Percentiles rank a stretch among this genome's conserved stretches.
Conservation (phyloP, 2,113 vertebrate genomes). For the Esox niger region DNA sequence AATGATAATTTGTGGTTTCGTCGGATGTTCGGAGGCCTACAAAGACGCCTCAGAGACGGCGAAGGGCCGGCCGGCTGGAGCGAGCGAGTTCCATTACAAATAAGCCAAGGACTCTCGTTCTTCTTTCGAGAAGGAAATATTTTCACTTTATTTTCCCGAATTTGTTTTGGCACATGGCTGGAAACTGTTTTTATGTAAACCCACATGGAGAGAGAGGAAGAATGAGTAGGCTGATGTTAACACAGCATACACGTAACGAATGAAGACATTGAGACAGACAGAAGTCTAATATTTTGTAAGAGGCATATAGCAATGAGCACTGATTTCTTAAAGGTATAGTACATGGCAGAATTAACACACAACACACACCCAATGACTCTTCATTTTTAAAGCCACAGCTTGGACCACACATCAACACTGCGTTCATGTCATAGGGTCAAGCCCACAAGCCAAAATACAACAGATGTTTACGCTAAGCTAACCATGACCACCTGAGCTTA, state of each 20-base stretch:
- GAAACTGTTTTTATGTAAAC: slow-evolving; percentile 45
- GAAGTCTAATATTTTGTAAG: not conserved
- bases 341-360: too few relatives aligned
- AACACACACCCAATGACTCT: not conserved
- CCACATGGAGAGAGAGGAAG: slow-evolving; percentile 22
- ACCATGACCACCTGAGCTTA: not conserved
- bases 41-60: slow-evolving; percentile 84
- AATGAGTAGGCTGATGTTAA: slow-evolving; percentile 15
- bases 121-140: slow-evolving; percentile 53
- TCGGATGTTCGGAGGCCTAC: slow-evolving; percentile 80
- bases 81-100: slow-evolving; percentile 76
- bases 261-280: slow-evolving; percentile 3
- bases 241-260: slow-evolving; percentile 5
- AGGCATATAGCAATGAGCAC: not conserved
- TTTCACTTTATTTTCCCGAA: slow-evolving; percentile 57
- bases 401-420: slow-evolving; percentile 11
- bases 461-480: not conserved
- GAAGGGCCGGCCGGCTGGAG: slow-evolving; percentile 67
- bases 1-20: slow-evolving; percentile 91
- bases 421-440: not conserved
- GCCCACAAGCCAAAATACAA: not conserved
- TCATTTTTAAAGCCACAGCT: not conserved
- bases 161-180: slow-evolving; percentile 47
- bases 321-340: not conserved
- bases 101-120: slow-evolving; percentile 51